phyloP scores from a whole-genome alignment of 1,140 invertebrate genomes.

The Drosophila hydei region DNA sequence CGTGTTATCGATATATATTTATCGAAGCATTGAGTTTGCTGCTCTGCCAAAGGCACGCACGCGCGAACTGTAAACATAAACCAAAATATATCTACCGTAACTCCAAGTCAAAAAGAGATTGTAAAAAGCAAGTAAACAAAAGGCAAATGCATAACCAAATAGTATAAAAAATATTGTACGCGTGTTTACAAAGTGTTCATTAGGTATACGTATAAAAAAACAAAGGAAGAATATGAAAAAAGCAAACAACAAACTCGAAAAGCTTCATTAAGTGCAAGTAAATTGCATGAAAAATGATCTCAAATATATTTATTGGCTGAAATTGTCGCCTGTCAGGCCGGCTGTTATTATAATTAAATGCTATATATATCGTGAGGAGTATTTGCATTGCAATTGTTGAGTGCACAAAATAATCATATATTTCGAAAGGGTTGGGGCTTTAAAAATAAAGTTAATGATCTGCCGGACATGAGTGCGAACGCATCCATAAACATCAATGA shows the following conservation, averaged over 20 bases:
- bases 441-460: slow-evolving; percentile 46
- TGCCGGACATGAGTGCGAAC: slow-evolving; percentile 59
- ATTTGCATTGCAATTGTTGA: slow-evolving; percentile 28
- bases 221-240: background rate
- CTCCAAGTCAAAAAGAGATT: slow-evolving; percentile 6
- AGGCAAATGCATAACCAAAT: slow-evolving; percentile 21
- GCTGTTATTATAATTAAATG: slow-evolving; percentile 2
- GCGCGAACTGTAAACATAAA: slow-evolving; percentile 30
- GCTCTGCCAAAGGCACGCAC: slow-evolving; percentile 1
- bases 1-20: slow-evolving; percentile 24
- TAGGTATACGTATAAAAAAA: background rate
- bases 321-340: slow-evolving; percentile 9
- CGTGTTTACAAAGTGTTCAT: slow-evolving; percentile 25
- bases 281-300: slow-evolving; percentile 33
- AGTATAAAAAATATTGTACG: slow-evolving; percentile 23
- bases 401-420: slow-evolving; percentile 40
- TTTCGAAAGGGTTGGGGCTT: slow-evolving; percentile 18
- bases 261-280: slow-evolving; percentile 6
- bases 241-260: background rate
- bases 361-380: background rate
- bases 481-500: slow-evolving; percentile 51
- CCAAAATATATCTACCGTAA: slow-evolving; percentile 16
- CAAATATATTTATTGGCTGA: slow-evolving; percentile 25
- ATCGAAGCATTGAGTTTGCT: slow-evolving; percentile 11
- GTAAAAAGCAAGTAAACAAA: slow-evolving; percentile 13